phyloP scores from a whole-genome alignment of 2,113 vertebrate species.

The rat (Rattus norvegicus) region DNA sequence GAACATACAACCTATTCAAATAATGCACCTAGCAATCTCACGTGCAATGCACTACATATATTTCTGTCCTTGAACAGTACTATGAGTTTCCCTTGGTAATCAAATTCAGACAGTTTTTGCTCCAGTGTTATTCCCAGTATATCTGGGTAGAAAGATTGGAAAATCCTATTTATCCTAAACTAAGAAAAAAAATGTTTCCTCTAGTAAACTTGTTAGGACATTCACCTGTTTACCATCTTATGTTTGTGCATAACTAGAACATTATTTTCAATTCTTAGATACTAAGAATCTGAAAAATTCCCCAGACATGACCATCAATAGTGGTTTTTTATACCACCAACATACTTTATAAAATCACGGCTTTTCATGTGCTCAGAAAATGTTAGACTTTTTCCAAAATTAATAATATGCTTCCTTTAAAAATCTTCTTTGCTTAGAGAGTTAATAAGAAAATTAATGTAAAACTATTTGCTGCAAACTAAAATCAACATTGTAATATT shows the following conservation, averaged over 20 bases:
- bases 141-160: neutral
- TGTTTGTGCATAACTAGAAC: neutral
- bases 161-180: neutral
- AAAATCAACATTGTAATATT: neutral
- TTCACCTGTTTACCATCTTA: neutral
- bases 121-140: neutral
- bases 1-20: neutral
- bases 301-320: neutral
- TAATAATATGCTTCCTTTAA: neutral
- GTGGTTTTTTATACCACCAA: neutral
- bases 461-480: neutral
- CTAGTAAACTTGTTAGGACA: neutral
- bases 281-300: neutral
- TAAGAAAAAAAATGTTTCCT: neutral
- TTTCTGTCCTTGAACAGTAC: neutral
- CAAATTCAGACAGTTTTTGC: neutral
- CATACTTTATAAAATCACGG: neutral
- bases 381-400: neutral
- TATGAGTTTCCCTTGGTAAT: neutral
- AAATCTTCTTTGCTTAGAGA: conserved; percentile 7
- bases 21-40: neutral
- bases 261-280: neutral
- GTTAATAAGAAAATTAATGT: neutral
- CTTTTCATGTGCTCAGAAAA: neutral
- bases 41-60: neutral